Base-by-base conservation (phyloP, 2,888 invertebrate genomes). In the Oscheius sp. region DNA sequence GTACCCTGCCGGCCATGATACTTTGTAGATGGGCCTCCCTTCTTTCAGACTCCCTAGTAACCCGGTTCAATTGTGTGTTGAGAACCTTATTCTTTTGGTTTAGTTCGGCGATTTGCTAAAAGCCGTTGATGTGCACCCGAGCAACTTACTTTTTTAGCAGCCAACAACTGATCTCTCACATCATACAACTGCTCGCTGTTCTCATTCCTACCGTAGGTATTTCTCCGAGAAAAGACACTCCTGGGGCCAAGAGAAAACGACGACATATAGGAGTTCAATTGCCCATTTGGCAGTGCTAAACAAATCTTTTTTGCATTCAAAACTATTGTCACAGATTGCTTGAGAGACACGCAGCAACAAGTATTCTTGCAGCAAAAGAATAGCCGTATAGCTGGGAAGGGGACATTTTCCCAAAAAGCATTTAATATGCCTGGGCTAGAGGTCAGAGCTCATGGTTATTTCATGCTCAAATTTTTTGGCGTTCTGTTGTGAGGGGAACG, bases 11-110 rank as follows among this genome's bases (percentile, higher is more conserved):
- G 13, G 73, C 75, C 53, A 80, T 76, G 16, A 80, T 61, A 18
- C 74, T 69, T 71, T 80, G 76, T 23, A 80, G 68, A 56, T 76
- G 76, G 16, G 69, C 68, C 63, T 80, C 80, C 25, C 80, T 43
- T 27, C 77, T 68, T n/a, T 76, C 80, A 12, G 78, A 73, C 41
- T 80, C 80, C 66, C 78, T 52, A 12, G 46, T 68, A 23, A 80
- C 46, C n/a, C 76, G 71, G 27, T 77, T 73, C 74, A 80, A 63
- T 25, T 77, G 69, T 0, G 80, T 80, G 41, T 46, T 59, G 18
- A 70, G 52, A 9, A 52, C 59, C 25, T 59, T 70, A 43, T 70
- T 70, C 43, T 70, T 49, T 18, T 59, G 70, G 43, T 29, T 70
- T 1, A 70, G 46, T 59, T 70, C 61, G 12, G 59, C 43, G 27